These are phyloP conservation scores for Alauda arvensis DNA, from an alignment of 2,797 vertebrate genomes.

Conservation along the genomic window DNA sequence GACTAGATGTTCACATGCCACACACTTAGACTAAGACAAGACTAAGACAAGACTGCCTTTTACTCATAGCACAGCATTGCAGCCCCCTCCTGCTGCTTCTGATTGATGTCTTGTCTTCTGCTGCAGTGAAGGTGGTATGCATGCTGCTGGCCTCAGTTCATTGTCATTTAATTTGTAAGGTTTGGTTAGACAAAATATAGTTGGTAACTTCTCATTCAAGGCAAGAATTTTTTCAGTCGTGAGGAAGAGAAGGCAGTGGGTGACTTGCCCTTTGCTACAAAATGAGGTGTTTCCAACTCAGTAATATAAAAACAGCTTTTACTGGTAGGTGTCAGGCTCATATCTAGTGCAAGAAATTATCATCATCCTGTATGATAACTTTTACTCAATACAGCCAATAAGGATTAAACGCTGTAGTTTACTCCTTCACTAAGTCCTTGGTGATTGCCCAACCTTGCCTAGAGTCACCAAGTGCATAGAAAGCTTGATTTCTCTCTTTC, in stretches of 20 bases:
- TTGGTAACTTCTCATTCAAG: neutral
- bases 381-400: neutral
- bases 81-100: fast-evolving
- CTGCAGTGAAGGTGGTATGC: neutral
- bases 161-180: too few species aligned
- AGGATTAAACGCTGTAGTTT: neutral
- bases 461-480: neutral
- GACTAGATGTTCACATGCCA: neutral
- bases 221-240: neutral
- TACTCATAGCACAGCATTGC: neutral
- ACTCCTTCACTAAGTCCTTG: neutral
- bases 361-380: neutral
- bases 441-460: neutral
- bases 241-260: neutral
- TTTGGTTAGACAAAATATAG: neutral
- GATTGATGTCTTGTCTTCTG: neutral
- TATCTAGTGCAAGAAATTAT: neutral
- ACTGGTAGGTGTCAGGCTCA: neutral
- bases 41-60: neutral
- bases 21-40: neutral
- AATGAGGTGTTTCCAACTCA: neutral
- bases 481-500: neutral
- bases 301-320: neutral
- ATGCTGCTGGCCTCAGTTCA: fast-evolving
- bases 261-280: neutral